Conservation (phyloP, 2,113 vertebrate species). For the Trochalopteron elliotii region DNA sequence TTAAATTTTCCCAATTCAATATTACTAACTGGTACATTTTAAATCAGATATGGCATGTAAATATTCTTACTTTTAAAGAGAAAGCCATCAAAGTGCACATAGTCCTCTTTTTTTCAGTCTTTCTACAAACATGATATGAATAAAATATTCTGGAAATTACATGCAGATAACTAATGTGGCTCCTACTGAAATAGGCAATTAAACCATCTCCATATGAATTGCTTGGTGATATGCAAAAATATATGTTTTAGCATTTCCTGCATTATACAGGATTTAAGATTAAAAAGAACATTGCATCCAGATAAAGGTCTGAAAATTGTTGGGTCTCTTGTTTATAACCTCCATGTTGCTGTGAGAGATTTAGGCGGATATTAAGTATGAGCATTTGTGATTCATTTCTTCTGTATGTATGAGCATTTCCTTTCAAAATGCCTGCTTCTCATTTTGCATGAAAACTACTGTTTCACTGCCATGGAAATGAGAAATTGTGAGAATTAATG, state of each 20-base stretch:
- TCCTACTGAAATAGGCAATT: conserved; percentile 24
- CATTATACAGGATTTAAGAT: background rate
- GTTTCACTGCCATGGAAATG: conserved; percentile 32
- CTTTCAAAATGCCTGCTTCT: background rate
- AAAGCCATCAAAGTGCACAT: background rate
- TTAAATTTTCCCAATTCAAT: background rate
- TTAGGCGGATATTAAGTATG: background rate
- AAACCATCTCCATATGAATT: conserved; percentile 17
- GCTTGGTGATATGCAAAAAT: conserved; percentile 1
- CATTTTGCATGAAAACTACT: conserved; percentile 23
- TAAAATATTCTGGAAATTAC: conserved; percentile 26
- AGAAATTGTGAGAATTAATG: conserved; percentile 50
- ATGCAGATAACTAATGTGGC: background rate
- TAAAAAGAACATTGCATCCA: conserved; percentile 24
- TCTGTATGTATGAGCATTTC: background rate
- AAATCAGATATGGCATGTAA: background rate
- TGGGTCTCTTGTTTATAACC: conserved; percentile 31
- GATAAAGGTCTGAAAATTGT: conserved; percentile 6
- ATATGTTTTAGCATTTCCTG: conserved; percentile 17
- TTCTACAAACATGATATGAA: conserved; percentile 9
- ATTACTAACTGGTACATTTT: background rate
- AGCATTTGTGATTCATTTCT: conserved; percentile 30
- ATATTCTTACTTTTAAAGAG: background rate
- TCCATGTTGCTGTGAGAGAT: background rate
- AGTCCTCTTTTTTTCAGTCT: background rate